A percentile compares a stretch with the other conserved stretches of the same genome.
Conservation (phyloP, 2,797 vertebrate genomes). For the Periparus ater region DNA sequence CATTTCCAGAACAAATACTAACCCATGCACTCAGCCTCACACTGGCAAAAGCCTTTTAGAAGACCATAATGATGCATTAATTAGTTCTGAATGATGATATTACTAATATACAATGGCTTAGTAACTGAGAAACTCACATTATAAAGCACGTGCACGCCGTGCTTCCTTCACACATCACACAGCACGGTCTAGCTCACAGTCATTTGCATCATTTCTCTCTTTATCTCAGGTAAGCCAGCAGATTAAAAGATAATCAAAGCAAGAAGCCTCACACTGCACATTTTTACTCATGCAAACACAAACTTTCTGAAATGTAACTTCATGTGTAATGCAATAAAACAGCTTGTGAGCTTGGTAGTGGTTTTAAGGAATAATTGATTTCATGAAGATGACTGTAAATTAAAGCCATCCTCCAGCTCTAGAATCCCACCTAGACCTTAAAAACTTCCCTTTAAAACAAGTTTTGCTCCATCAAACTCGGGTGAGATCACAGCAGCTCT, state of each 20-base stretch:
- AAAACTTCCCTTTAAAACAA: background rate
- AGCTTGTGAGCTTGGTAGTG: background rate
- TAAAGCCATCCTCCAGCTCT: background rate
- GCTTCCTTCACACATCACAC: conserved; percentile 10
- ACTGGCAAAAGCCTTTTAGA: conserved; percentile 38
- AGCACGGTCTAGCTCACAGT: background rate
- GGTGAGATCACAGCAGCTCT: conserved; percentile 12
- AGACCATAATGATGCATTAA: conserved; percentile 43
- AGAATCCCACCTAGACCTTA: background rate
- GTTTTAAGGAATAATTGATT: background rate
- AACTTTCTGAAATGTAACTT: background rate
- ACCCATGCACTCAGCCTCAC: background rate
- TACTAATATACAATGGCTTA: background rate
- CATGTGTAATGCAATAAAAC: background rate
- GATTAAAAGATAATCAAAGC: conserved; percentile 22
- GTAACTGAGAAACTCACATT: conserved; percentile 11
- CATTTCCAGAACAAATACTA: conserved; percentile 36
- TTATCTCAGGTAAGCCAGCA: conserved; percentile 21
- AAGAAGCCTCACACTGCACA: background rate
- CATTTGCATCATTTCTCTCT: background rate
- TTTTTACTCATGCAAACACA: background rate
- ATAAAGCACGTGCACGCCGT: background rate
- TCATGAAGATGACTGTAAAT: background rate
- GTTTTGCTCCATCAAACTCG: background rate
- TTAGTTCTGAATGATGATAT: conserved; percentile 48